A percentile compares a stretch with the other conserved stretches of the same genome.
These are phyloP conservation scores for Marasmarcha lunaedactyla DNA, from an alignment of 2,888 invertebrate genomes.

Conservation along the genomic window DNA sequence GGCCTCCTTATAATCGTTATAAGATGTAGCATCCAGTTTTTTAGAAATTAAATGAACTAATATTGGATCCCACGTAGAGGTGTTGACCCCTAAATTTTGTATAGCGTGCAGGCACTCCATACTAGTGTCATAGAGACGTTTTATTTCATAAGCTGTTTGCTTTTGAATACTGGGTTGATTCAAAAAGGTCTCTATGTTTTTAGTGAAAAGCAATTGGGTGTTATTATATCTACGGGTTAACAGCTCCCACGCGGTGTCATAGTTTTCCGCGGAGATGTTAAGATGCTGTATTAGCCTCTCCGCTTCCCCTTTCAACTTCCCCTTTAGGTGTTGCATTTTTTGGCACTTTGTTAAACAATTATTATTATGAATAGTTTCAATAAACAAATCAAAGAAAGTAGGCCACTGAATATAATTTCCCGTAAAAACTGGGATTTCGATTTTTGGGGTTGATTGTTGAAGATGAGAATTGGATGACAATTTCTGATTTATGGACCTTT, in stretches of 20 bases:
- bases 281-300: conserved; percentile 14
- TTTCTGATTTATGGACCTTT: conserved; percentile 2
- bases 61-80: conserved; percentile 12
- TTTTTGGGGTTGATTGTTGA: background rate
- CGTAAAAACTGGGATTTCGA: conserved; percentile 7
- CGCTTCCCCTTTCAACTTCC: conserved; percentile 12
- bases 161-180: conserved; percentile 9
- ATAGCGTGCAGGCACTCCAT: conserved; percentile 14
- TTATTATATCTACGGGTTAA: conserved; percentile 13
- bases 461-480: background rate
- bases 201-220: conserved; percentile 12
- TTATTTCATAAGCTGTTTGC: conserved; percentile 8
- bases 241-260: conserved; percentile 13
- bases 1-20: conserved; percentile 1
- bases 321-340: conserved; percentile 14
- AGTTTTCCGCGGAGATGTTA: conserved; percentile 13
- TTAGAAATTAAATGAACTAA: conserved; percentile 2
- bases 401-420: conserved; percentile 7
- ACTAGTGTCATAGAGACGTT: conserved; percentile 12
- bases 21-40: conserved; percentile 3
- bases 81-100: conserved; percentile 14
- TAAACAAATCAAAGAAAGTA: conserved; percentile 10
- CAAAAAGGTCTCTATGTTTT: conserved; percentile 12
- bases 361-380: conserved; percentile 8
- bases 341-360: conserved; percentile 9